phyloP scores from a whole-genome alignment of 2,888 invertebrate genomes.

The Thymelicus sylvestris region DNA sequence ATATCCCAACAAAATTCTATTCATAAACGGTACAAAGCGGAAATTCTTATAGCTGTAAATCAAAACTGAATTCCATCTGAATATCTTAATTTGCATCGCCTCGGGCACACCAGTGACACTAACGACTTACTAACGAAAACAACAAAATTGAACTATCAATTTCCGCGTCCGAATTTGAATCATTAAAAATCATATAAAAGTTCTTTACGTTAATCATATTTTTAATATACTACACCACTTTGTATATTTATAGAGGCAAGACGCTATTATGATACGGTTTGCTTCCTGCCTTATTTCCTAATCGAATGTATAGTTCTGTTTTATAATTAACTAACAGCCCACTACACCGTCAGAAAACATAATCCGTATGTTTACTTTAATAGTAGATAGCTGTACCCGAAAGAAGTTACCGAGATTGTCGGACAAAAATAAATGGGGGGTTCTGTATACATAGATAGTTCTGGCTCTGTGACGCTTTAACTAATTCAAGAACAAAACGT shows the following conservation, averaged over 20 bases:
- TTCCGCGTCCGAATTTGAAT: slow-evolving; percentile 67
- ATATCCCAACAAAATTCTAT: slow-evolving; percentile 9
- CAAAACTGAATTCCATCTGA: slow-evolving; percentile 67
- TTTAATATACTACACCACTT: slow-evolving; percentile 9
- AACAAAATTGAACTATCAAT: slow-evolving; percentile 76
- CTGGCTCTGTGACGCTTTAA: too few relatives aligned
- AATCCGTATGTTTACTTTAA: too few relatives aligned
- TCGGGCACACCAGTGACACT: slow-evolving; percentile 68
- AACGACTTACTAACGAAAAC: slow-evolving; percentile 76
- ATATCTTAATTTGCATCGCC: slow-evolving; percentile 80
- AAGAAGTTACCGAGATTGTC: too few relatives aligned
- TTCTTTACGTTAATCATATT: slow-evolving; percentile 49
- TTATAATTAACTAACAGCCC: background rate
- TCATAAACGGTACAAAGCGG: slow-evolving; percentile 27
- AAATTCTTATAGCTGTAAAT: slow-evolving; percentile 62
- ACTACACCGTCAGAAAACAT: too few relatives aligned
- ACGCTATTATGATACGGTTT: background rate
- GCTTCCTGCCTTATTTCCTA: slow-evolving; percentile 15
- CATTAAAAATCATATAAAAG: slow-evolving; percentile 62
- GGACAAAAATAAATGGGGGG: too few relatives aligned
- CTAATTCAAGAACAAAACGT: too few relatives aligned
- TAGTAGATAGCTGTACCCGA: too few relatives aligned
- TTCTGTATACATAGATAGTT: too few relatives aligned
- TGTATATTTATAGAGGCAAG: slow-evolving; percentile 11
- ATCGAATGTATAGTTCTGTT: background rate